A percentile compares a stretch with the other conserved stretches of the same genome.
Conservation (phyloP, 2,888 invertebrate genomes). For the Dynastes tityus region DNA sequence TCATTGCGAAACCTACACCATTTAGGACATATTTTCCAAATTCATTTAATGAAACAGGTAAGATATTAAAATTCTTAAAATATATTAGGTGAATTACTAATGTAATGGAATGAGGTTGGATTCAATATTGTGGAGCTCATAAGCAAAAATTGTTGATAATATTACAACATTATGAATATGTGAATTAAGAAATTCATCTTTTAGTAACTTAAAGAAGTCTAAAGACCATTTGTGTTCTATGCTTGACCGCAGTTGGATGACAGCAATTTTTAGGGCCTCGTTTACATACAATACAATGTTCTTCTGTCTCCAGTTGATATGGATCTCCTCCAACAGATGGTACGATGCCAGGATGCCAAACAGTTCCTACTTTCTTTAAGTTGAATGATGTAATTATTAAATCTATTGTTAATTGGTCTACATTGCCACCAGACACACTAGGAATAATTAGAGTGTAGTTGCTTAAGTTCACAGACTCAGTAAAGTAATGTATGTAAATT, state of each 20-base stretch:
- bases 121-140: constrained; percentile 81
- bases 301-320: constrained; percentile 74
- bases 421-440: constrained; percentile 93
- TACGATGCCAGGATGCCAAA: constrained; percentile 83
- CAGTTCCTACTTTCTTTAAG: constrained; percentile 79
- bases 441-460: constrained; percentile 81
- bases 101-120: constrained; percentile 78
- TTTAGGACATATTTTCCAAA: constrained; percentile 72
- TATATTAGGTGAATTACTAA: constrained; percentile 71
- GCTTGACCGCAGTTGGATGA: constrained; percentile 86
- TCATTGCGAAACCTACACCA: constrained; percentile 85
- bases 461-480: constrained; percentile 71
- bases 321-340: constrained; percentile 88
- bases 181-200: constrained; percentile 71
- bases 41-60: constrained; percentile 61
- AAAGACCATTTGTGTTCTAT: constrained; percentile 77
- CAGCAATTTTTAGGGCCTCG: constrained; percentile 75
- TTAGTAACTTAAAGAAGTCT: constrained; percentile 77
- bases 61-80: constrained; percentile 71
- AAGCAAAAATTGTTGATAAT: constrained; percentile 84
- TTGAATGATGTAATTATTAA: constrained; percentile 83
- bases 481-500: constrained; percentile 61
- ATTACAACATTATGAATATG: constrained; percentile 78
- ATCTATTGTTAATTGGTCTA: constrained; percentile 90
- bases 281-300: constrained; percentile 76